Evolutionary conservation across 2,888 invertebrate species (phyloP).

Genomic region (Drosophila atripex): DNA sequence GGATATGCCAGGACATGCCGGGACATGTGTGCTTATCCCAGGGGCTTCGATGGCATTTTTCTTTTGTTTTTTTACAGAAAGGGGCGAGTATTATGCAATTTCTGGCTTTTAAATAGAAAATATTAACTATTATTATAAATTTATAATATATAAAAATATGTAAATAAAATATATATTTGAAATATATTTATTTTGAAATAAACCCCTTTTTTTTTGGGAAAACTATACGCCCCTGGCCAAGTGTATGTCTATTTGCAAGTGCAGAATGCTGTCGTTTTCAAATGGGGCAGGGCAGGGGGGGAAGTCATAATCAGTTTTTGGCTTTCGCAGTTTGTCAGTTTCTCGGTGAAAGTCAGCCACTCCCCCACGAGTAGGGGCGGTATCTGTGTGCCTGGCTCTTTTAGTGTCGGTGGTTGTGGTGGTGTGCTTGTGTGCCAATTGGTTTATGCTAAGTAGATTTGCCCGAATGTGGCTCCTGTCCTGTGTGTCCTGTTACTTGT

Average conservation of each 20-base stretch:
- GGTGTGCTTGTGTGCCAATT: constrained; percentile 55
- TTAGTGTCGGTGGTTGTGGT: no score
- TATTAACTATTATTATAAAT: no score
- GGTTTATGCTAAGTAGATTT: constrained; percentile 77
- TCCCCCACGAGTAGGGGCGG: constrained; percentile 37
- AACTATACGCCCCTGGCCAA: not conserved
- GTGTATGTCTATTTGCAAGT: constrained; percentile 28
- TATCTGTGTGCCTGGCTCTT: not conserved
- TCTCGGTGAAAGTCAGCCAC: constrained; percentile 33
- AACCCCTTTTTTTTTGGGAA: not conserved
- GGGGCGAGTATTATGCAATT: no score
- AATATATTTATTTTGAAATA: no score
- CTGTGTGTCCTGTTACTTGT: constrained; percentile 39
- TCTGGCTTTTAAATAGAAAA: no score
- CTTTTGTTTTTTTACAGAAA: not conserved
- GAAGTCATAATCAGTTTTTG: constrained; percentile 73
- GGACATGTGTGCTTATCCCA: not conserved
- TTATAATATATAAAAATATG: no score
- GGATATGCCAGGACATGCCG: no score
- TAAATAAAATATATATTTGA: no score
- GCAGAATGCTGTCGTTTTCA: constrained; percentile 29
- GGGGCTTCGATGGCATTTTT: not conserved
- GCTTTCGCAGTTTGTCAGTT: constrained; percentile 68
- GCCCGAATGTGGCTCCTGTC: constrained; percentile 48
- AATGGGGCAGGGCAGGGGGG: no score